These are phyloP conservation scores for Dromococcyx pavoninus DNA, from an alignment of 2,797 vertebrate genomes.

Conservation along the genomic window DNA sequence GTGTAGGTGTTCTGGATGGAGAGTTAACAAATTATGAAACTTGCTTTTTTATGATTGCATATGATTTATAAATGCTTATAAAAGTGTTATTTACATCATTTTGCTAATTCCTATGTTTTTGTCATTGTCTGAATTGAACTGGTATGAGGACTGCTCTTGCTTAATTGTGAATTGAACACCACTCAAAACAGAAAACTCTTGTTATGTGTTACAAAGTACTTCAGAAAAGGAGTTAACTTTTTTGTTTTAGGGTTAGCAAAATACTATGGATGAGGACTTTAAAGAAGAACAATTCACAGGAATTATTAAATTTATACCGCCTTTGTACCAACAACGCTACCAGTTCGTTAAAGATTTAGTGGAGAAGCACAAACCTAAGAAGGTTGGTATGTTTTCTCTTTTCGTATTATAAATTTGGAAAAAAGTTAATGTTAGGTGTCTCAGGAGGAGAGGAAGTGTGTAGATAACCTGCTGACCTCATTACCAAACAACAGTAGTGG, in stretches of 20 bases:
- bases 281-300: conserved; percentile 19
- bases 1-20: not conserved
- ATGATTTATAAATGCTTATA: not conserved
- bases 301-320: conserved; percentile 80
- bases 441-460: rapidly evolving
- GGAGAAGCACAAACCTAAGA: conserved; percentile 79
- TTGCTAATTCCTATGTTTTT: not conserved
- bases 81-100: not conserved
- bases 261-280: conserved; percentile 29
- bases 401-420: not conserved
- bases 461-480: not conserved
- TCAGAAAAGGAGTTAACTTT: not conserved
- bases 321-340: conserved; percentile 86
- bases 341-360: conserved; percentile 87
- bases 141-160: not conserved
- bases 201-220: not conserved
- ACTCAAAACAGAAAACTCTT: not conserved
- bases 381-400: conserved; percentile 76
- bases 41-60: not conserved
- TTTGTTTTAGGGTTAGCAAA: not conserved
- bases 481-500: not conserved
- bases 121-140: not conserved
- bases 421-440: not conserved
- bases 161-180: not conserved
- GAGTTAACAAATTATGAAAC: not conserved